Base-by-base conservation (phyloP, 2,888 invertebrate genomes). In the Platynereis dumerilii region DNA sequence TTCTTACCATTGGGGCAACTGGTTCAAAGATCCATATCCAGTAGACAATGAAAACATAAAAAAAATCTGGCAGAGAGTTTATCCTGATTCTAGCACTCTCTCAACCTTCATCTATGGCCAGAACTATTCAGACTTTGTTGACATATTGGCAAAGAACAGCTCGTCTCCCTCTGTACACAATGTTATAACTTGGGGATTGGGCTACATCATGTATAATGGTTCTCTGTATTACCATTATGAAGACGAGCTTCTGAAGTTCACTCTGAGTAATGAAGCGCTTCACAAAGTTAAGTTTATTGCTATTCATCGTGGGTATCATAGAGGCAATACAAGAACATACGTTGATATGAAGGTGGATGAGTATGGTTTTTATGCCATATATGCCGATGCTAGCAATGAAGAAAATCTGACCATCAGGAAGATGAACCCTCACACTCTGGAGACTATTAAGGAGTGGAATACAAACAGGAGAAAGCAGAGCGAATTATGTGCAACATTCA, bases 331-430 rank as follows among this genome's bases (percentile, higher is more conserved):
- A 5, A 22, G 7, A 5, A 48, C 48, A 12, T 12, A n/a, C 3
- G 48, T 48, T 48, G 48, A 48, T 48, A 20, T 48, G 48, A 48
- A 48, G 17, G 48, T n/a, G 5, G 48, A 48, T 22, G 48, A 48
- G 48, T 20, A 20, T 7, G 48, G 48, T n/a, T n/a, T 48, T 5
- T 48, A 22, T n/a, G 48, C n/a, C 3, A 48, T 48, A 5, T 48
- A 48, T n/a, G n/a, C 48, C 7, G 22, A n/a, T 20, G 20, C 20
- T 48, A 5, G 5, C 7, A 48, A 48, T 22, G 22, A 48, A 10
- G 48, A 22, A 7, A 48, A 48, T 5, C 7, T 48, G 48, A 22
- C 7, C 7, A 22, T 48, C 5, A 22, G 3, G 5, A 5, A 48
- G n/a, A 48, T 48, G 3, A 48, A 48, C 22, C 48, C 48, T 10